Percentiles rank a stretch among this genome's conserved stretches.
phyloP scores from a whole-genome alignment of 2,888 invertebrate genomes.

The Digitonthophagus gazella region DNA sequence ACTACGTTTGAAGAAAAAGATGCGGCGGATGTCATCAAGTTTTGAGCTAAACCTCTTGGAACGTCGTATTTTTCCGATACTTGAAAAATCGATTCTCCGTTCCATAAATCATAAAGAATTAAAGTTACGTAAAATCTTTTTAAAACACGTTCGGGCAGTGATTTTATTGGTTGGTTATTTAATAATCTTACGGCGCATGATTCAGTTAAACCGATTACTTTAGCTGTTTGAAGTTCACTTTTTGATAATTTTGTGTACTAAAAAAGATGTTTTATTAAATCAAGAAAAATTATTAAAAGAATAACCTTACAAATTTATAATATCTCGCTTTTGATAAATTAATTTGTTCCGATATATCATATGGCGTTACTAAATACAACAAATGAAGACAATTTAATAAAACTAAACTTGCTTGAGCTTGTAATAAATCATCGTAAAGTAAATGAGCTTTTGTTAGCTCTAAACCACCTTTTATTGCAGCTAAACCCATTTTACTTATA shows the following conservation, averaged over 20 bases:
- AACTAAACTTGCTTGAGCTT: conserved; percentile 73
- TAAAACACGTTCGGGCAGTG: conserved; percentile 60
- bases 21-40: conserved; percentile 67
- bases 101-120: conserved; percentile 78
- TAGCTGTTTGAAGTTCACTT: conserved; percentile 69
- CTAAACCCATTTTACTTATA: conserved; percentile 70
- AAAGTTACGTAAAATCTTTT: conserved; percentile 83
- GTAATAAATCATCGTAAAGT: conserved; percentile 71
- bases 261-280: conserved; percentile 29
- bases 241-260: conserved; percentile 64
- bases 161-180: conserved; percentile 64
- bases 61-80: conserved; percentile 68
- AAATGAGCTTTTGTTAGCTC: conserved; percentile 68
- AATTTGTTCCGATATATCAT: conserved; percentile 62
- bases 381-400: conserved; percentile 81
- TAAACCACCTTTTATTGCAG: conserved; percentile 85
- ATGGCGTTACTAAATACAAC: conserved; percentile 81
- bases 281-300: conserved; percentile 17
- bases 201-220: conserved; percentile 76
- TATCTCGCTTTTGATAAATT: conserved; percentile 56
- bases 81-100: conserved; percentile 61
- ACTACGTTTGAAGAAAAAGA: conserved; percentile 74
- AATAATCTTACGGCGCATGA: conserved; percentile 66
- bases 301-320: conserved; percentile 59
- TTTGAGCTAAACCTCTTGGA: conserved; percentile 74